Percentiles rank a stretch among this genome's conserved stretches.
These are phyloP conservation scores for Morelia viridis DNA, from an alignment of 2,797 vertebrate genomes.

Conservation along the genomic window DNA sequence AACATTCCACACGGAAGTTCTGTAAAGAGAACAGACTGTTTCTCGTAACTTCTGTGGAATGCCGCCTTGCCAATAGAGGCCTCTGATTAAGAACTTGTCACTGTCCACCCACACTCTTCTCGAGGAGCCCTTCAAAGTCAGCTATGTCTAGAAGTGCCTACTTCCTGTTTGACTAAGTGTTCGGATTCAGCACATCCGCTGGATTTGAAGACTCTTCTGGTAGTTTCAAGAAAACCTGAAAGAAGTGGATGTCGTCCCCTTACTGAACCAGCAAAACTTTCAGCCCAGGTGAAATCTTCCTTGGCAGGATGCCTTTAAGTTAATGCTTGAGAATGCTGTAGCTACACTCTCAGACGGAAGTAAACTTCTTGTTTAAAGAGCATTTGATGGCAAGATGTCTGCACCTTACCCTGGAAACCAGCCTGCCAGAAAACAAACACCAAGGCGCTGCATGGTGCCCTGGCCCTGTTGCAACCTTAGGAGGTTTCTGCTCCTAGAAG, in stretches of 20 bases:
- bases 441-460: background rate
- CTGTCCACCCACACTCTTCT: constrained; percentile 12
- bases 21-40: rapidly evolving
- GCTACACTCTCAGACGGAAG: constrained; percentile 39
- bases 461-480: no score
- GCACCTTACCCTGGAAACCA: constrained; percentile 14
- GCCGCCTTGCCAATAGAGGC: constrained; percentile 4
- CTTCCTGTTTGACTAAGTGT: constrained; percentile 18
- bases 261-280: background rate
- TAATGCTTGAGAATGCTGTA: constrained; percentile 45
- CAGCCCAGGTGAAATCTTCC: background rate
- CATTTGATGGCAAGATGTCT: constrained; percentile 26
- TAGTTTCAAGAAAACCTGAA: rapidly evolving
- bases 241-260: background rate
- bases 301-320: constrained; percentile 22
- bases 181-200: background rate
- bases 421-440: background rate
- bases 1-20: rapidly evolving
- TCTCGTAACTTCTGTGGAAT: background rate
- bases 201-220: background rate
- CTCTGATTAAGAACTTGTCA: constrained; percentile 47
- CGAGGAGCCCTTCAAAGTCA: constrained; percentile 45
- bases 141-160: constrained; percentile 49
- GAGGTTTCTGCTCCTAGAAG: background rate
- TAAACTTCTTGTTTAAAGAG: constrained; percentile 16